These are phyloP conservation scores for Apodemus speciosus DNA, from an alignment of 2,113 vertebrate genomes.

Conservation along the genomic window DNA sequence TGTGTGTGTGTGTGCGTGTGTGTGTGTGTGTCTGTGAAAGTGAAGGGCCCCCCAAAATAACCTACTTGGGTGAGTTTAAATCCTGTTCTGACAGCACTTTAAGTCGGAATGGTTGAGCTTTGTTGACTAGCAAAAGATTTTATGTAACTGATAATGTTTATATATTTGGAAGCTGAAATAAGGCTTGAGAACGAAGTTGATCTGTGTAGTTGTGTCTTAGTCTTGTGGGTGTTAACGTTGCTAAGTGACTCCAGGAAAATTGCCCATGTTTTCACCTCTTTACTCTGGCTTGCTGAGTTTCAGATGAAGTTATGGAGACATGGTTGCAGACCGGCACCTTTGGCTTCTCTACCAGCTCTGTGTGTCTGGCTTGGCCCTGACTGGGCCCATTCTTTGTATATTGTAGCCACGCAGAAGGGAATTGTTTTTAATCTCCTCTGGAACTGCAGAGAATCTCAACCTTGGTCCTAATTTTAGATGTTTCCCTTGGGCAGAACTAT, in stretches of 20 bases:
- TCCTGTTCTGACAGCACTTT: neutral
- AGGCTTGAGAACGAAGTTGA: neutral
- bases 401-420: neutral
- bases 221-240: neutral
- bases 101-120: neutral
- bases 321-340: neutral
- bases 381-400: no score
- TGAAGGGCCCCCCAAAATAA: no score
- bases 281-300: neutral
- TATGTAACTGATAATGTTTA: neutral
- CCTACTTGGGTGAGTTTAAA: neutral
- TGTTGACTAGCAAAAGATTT: neutral
- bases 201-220: neutral
- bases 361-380: neutral
- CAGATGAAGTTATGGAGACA: neutral
- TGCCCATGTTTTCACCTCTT: neutral
- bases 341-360: neutral
- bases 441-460: neutral
- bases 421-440: neutral
- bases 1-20: accelerated
- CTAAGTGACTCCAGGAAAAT: neutral
- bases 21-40: neutral
- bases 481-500: neutral
- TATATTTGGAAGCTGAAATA: neutral
- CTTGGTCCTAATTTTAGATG: conserved; percentile 11